A percentile compares a stretch with the other conserved stretches of the same genome.
Evolutionary conservation across 2,888 invertebrate genomes (phyloP).

Genomic region (Bugula neritina): DNA sequence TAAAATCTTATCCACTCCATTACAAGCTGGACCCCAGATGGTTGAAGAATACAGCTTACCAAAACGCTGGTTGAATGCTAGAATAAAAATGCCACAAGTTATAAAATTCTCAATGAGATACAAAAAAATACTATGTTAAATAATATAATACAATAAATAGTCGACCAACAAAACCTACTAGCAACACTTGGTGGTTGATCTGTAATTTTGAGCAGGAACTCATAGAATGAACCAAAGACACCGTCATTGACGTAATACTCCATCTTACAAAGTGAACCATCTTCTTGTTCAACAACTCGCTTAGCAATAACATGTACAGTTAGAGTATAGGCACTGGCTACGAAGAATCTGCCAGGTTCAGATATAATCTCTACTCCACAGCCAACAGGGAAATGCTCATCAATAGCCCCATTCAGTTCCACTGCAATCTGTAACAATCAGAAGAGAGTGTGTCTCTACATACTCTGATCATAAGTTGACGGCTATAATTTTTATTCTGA

Average conservation of each 20-base stretch:
- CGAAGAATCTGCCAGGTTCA: slow-evolving; percentile 94
- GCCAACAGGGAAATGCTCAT: slow-evolving; percentile 71
- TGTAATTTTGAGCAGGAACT: slow-evolving; percentile 88
- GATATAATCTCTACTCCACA: slow-evolving; percentile 76
- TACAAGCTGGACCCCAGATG: slow-evolving; percentile 95
- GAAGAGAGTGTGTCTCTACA: no score
- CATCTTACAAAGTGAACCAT: slow-evolving; percentile 44
- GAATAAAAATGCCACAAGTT: no score
- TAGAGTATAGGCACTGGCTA: slow-evolving; percentile 87
- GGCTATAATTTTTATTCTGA: no score
- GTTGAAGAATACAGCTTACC: slow-evolving; percentile 33
- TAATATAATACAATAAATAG: no score
- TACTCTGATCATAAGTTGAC: no score
- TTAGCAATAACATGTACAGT: slow-evolving; percentile 81
- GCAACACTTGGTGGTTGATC: slow-evolving; percentile 66
- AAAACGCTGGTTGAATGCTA: slow-evolving; percentile 13
- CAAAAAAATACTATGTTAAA: no score
- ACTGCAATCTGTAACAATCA: slow-evolving; percentile 66
- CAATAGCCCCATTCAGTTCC: slow-evolving; percentile 73
- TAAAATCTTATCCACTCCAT: slow-evolving; percentile 78
- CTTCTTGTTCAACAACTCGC: slow-evolving; percentile 56
- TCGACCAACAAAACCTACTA: slow-evolving; percentile 59
- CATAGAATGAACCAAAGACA: slow-evolving; percentile 97
- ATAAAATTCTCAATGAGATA: no score
- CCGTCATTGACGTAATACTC: slow-evolving; percentile 99